Conservation (phyloP, 2,113 vertebrate species). For the Hirundichthys speculiger region DNA sequence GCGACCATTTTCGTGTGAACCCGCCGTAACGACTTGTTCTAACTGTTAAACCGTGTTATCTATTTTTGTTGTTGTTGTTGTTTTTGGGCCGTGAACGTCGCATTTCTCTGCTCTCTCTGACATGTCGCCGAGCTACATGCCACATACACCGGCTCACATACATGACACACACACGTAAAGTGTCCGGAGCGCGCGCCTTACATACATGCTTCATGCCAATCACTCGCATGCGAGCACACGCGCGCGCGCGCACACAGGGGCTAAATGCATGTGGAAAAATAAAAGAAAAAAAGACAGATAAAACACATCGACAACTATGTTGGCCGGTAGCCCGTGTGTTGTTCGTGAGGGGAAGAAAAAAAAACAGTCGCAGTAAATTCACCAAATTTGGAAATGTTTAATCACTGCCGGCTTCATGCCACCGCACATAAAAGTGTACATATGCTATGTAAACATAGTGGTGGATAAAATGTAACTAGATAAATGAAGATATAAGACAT, state of each 20-base stretch:
- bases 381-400: conserved; percentile 55
- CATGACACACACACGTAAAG: conserved; percentile 73
- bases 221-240: conserved; percentile 21
- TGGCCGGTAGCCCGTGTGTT: conserved; percentile 60
- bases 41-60: neutral
- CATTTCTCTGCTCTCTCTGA: neutral
- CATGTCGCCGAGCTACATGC: conserved; percentile 52
- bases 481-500: conserved; percentile 66
- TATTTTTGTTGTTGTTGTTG: neutral
- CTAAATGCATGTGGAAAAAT: conserved; percentile 22
- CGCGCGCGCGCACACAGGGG: conserved; percentile 4
- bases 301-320: conserved; percentile 49
- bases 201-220: conserved; percentile 36
- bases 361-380: conserved; percentile 62
- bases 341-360: conserved; percentile 30
- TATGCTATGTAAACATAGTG: conserved; percentile 53
- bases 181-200: conserved; percentile 47
- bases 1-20: conserved; percentile 35
- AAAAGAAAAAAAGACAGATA: neutral
- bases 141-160: conserved; percentile 75
- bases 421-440: conserved; percentile 65
- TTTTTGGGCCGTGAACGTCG: too few species aligned
- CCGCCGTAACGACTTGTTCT: conserved; percentile 21
- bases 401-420: too few species aligned
- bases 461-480: conserved; percentile 50